Evolutionary conservation across 2,797 vertebrate species (phyloP).

Genomic region (Leuciscus waleckii): DNA sequence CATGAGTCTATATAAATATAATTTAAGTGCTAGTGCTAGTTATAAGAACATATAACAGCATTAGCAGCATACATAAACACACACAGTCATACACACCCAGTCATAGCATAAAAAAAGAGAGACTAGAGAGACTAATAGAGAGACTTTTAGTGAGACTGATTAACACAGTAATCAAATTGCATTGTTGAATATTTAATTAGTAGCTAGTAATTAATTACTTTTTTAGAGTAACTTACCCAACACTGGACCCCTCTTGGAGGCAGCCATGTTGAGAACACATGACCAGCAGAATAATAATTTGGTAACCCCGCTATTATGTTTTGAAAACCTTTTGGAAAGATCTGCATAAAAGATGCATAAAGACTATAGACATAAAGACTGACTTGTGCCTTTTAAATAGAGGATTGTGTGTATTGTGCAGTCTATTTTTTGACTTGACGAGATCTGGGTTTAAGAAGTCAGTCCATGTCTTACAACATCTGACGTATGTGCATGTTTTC

Average conservation of each 20-base stretch:
- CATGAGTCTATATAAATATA: too few species aligned
- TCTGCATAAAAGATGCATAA: neutral
- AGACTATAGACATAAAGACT: neutral
- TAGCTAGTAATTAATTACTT: neutral
- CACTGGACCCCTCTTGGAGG: neutral
- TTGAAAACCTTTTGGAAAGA: neutral
- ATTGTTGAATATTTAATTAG: neutral
- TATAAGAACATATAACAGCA: too few species aligned
- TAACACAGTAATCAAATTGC: neutral
- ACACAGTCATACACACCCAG: too few species aligned
- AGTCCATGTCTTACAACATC: neutral
- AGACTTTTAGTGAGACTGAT: too few species aligned
- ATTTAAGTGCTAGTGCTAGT: too few species aligned
- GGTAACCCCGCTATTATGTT: neutral
- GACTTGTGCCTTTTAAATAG: neutral
- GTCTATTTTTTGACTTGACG: neutral
- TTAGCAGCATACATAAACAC: too few species aligned
- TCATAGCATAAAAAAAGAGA: too few species aligned
- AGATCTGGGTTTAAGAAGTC: neutral
- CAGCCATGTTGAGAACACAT: neutral
- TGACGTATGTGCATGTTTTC: neutral
- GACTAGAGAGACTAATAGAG: too few species aligned
- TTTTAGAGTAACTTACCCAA: neutral
- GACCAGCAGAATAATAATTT: neutral
- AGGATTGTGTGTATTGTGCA: neutral